Conservation (phyloP, 1,140 invertebrate species). For the Pseudomyrmex gracilis region DNA sequence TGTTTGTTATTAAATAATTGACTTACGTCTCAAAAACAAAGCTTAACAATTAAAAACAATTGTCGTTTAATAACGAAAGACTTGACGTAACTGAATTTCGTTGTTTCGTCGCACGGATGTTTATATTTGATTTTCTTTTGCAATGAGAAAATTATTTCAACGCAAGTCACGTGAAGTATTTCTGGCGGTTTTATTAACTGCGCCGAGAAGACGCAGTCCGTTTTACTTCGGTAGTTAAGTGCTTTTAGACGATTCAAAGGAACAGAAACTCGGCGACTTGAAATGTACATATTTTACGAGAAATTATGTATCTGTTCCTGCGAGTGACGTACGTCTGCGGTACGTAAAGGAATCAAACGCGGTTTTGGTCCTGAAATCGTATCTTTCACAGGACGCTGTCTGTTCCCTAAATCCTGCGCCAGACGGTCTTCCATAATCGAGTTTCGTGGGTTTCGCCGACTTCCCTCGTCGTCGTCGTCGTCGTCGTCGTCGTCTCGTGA, state of each 20-base stretch:
- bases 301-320: slow-evolving; percentile 5
- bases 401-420: slow-evolving; percentile 16
- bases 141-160: too few relatives aligned
- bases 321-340: neutral
- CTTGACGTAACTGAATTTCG: too few relatives aligned
- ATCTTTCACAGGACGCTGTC: neutral
- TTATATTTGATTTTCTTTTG: too few relatives aligned
- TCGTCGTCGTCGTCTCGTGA: neutral
- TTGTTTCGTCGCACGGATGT: too few relatives aligned
- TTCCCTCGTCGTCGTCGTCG: slow-evolving; percentile 10
- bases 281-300: slow-evolving; percentile 17
- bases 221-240: slow-evolving; percentile 7
- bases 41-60: too few relatives aligned
- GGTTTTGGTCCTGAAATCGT: slow-evolving; percentile 3
- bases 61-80: too few relatives aligned
- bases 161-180: too few relatives aligned
- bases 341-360: slow-evolving; percentile 11
- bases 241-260: slow-evolving; percentile 35
- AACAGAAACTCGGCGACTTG: slow-evolving; percentile 28
- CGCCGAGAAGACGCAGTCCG: neutral
- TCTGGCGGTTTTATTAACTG: too few relatives aligned
- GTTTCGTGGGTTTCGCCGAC: neutral
- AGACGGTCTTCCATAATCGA: slow-evolving; percentile 47
- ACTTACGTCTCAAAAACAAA: too few relatives aligned
- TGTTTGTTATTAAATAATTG: neutral